Evolutionary conservation across 2,113 vertebrate genomes (phyloP).

Genomic region (Tychaedon coryphoeus): DNA sequence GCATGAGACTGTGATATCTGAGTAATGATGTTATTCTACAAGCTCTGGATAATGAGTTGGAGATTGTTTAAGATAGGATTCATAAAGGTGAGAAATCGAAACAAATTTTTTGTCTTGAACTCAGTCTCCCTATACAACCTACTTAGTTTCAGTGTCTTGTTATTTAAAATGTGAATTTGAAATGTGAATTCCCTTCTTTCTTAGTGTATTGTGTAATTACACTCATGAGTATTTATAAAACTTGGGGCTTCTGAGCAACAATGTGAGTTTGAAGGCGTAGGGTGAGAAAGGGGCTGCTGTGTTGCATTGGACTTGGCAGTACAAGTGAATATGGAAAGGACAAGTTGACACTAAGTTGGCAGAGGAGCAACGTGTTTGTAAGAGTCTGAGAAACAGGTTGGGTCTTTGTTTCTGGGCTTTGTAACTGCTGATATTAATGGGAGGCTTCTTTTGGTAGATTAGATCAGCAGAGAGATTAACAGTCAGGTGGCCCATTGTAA

Average conservation of each 20-base stretch:
- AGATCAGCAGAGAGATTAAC: not conserved
- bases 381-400: not conserved
- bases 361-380: not conserved
- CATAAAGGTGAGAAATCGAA: not conserved
- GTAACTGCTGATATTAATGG: not conserved
- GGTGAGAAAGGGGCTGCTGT: not conserved
- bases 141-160: not conserved
- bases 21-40: not conserved
- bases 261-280: not conserved
- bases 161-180: not conserved
- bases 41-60: not conserved
- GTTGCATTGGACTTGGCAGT: not conserved
- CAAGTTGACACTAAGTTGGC: not conserved
- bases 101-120: not conserved
- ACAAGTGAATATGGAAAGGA: not conserved
- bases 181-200: not conserved
- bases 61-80: not conserved
- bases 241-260: not conserved
- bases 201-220: not conserved
- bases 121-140: not conserved
- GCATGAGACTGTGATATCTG: not conserved
- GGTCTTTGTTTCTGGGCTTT: not conserved
- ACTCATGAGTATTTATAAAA: not conserved
- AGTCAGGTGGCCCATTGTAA: not conserved
- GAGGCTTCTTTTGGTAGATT: not conserved